These are phyloP conservation scores for Dipus sagitta DNA, from an alignment of 2,797 vertebrate genomes.

Conservation along the genomic window DNA sequence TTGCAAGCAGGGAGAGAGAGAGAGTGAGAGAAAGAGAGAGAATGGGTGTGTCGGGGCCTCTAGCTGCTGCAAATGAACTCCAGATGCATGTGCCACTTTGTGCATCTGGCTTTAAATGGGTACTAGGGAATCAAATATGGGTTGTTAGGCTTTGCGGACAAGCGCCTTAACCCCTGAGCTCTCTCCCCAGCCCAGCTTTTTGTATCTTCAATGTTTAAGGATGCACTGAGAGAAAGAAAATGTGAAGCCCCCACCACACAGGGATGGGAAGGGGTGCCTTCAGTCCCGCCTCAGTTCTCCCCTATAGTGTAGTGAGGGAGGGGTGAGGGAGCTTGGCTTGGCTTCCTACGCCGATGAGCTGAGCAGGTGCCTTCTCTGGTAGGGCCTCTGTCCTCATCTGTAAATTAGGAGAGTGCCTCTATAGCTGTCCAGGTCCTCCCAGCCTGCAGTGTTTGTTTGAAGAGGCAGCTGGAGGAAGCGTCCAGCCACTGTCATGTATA, in stretches of 20 bases:
- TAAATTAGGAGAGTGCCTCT: not conserved
- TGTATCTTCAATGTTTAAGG: slow-evolving; percentile 9
- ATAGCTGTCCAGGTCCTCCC: not conserved
- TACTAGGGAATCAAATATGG: too few species aligned
- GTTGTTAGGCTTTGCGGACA: too few species aligned
- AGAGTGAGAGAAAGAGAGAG: too few species aligned
- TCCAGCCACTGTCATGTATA: not conserved
- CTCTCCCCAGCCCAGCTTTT: not conserved
- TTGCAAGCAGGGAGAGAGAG: too few species aligned
- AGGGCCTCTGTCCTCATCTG: not conserved
- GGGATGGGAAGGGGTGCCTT: not conserved
- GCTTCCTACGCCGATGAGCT: not conserved
- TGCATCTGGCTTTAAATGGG: too few species aligned
- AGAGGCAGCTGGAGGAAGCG: not conserved
- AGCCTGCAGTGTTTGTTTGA: not conserved
- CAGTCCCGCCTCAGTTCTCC: not conserved
- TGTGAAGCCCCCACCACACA: not conserved
- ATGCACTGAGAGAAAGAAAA: not conserved
- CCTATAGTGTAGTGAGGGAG: too few species aligned
- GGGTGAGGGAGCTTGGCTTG: not conserved
- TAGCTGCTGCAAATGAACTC: too few species aligned
- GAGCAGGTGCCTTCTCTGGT: not conserved
- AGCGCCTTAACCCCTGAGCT: too few species aligned
- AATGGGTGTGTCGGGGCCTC: too few species aligned
- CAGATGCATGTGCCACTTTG: too few species aligned